Percentiles rank a stretch among this genome's conserved stretches.
Evolutionary conservation across 2,888 invertebrate genomes (phyloP).

Genomic region (Argyresthia albistria): DNA sequence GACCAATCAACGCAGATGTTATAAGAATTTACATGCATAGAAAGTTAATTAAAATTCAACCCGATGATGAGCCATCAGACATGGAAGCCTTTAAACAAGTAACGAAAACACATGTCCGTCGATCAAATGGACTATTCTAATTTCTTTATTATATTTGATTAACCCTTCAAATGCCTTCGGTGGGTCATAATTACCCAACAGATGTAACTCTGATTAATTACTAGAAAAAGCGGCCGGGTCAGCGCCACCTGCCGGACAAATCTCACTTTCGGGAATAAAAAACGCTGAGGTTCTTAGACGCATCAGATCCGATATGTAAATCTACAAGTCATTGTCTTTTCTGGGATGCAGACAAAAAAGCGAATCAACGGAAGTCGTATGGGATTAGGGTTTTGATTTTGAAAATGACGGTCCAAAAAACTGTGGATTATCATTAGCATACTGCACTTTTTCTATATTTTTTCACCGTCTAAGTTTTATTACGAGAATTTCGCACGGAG

Average conservation of each 20-base stretch:
- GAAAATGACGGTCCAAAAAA: background rate
- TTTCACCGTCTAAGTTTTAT: conserved; percentile 6
- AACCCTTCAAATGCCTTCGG: conserved; percentile 48
- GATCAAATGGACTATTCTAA: conserved; percentile 29
- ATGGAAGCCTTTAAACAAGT: too few species aligned
- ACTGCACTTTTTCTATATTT: conserved; percentile 10
- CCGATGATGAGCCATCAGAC: conserved; percentile 2
- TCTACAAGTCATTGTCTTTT: conserved; percentile 60
- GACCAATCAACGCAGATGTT: background rate
- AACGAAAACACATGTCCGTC: conserved; percentile 44
- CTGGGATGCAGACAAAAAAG: conserved; percentile 11
- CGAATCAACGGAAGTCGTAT: conserved; percentile 38
- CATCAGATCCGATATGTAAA: conserved; percentile 56
- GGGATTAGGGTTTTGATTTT: conserved; percentile 30
- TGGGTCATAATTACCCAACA: conserved; percentile 52
- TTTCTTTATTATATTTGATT: conserved; percentile 71
- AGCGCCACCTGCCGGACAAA: conserved; percentile 48
- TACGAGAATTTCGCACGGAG: conserved; percentile 44
- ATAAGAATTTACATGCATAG: background rate
- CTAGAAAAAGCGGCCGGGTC: conserved; percentile 47
- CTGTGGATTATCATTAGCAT: background rate
- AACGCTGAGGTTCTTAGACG: conserved; percentile 25
- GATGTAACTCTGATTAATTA: conserved; percentile 66
- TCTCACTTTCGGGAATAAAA: conserved; percentile 53
- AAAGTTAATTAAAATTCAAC: background rate